Conservation (phyloP, 37 sponge, comb jelly and placozoan genomes). For the Cladorhizidae sp. region DNA sequence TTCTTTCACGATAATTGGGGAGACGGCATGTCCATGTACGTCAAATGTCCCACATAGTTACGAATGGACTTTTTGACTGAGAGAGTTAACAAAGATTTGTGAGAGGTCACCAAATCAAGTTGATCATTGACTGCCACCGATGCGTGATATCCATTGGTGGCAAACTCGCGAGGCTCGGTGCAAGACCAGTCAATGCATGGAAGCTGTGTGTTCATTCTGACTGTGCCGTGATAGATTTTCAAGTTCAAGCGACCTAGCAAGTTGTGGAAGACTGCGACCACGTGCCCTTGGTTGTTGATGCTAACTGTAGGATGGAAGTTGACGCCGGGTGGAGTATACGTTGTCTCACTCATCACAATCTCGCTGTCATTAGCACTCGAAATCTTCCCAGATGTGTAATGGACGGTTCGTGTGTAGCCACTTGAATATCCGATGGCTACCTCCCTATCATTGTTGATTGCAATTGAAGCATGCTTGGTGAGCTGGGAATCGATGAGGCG, state of each 20-base stretch:
- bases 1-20: no score
- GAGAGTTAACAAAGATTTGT: not conserved
- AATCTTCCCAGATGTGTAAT: not conserved
- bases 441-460: not conserved
- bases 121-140: conserved; percentile 1
- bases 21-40: no score
- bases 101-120: not conserved
- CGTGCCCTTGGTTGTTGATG: not conserved
- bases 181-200: not conserved
- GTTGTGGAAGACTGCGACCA: not conserved
- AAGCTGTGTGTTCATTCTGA: not conserved
- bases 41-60: not conserved
- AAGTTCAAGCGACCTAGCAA: not conserved
- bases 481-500: not conserved
- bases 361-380: not conserved
- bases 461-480: not conserved
- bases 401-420: not conserved
- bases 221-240: not conserved
- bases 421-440: not conserved
- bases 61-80: not conserved
- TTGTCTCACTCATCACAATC: not conserved
- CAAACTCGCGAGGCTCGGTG: not conserved
- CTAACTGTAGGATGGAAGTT: not conserved
- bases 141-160: conserved; percentile 1
- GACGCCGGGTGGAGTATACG: not conserved